A percentile compares a stretch with the other conserved stretches of the same genome.
These are phyloP conservation scores for Oceanodroma tethys DNA, from an alignment of 2,113 vertebrate genomes.

Conservation along the genomic window DNA sequence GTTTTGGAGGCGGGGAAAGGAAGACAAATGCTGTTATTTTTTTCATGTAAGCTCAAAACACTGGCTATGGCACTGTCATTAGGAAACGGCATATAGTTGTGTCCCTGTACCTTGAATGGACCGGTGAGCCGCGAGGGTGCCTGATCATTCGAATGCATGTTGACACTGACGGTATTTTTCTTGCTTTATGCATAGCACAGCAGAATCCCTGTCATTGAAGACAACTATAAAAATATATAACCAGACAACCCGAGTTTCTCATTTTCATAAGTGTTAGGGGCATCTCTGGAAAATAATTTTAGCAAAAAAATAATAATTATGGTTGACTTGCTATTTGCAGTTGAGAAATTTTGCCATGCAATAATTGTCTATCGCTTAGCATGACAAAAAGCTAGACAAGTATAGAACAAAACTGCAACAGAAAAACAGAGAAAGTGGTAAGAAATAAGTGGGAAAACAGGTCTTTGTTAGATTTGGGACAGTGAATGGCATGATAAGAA, in stretches of 20 bases:
- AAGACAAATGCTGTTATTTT: not conserved
- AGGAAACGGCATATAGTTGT: not conserved
- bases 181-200: not conserved
- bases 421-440: not conserved
- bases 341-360: not conserved
- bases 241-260: not conserved
- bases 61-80: not conserved
- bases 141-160: not conserved
- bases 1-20: not conserved
- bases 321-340: conserved; percentile 24
- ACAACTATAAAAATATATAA: not conserved
- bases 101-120: not conserved
- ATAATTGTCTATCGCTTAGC: conserved; percentile 1
- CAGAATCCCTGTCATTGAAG: not conserved
- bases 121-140: accelerated
- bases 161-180: not conserved
- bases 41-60: not conserved
- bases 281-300: conserved; percentile 38
- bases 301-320: conserved; percentile 16
- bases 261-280: not conserved
- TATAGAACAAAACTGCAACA: not conserved
- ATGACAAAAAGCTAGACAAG: conserved; percentile 33
- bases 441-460: conserved; percentile 35
- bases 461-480: conserved; percentile 24
- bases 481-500: conserved; percentile 32